phyloP scores from a whole-genome alignment of 2,888 invertebrate genomes.

The Dicranocentrus wangi region DNA sequence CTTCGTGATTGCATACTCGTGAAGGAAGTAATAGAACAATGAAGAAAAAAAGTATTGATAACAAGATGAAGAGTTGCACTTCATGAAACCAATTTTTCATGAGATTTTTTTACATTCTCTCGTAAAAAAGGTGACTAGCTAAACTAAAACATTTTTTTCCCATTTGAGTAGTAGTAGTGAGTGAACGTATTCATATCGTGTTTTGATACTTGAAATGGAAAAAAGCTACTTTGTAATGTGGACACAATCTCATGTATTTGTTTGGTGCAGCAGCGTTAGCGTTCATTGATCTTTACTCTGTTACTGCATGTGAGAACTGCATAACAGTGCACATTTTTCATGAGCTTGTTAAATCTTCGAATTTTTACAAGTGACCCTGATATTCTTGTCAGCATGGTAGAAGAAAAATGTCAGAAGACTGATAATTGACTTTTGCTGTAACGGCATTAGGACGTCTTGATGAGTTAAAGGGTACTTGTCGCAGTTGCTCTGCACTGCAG shows the following conservation, averaged over 20 bases:
- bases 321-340: not conserved
- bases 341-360: slow-evolving; percentile 9
- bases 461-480: not conserved
- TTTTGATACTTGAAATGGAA: slow-evolving; percentile 7
- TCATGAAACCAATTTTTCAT: slow-evolving; percentile 55
- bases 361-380: slow-evolving; percentile 32
- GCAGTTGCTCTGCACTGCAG: not conserved
- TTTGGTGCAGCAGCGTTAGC: not conserved
- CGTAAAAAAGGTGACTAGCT: slow-evolving; percentile 26
- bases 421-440: slow-evolving; percentile 17
- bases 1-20: slow-evolving; percentile 27
- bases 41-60: not conserved
- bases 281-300: slow-evolving; percentile 7
- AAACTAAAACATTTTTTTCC: slow-evolving; percentile 4
- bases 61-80: slow-evolving; percentile 10
- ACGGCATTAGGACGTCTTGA: not conserved
- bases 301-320: no score
- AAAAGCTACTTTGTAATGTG: no score
- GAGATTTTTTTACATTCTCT: slow-evolving; percentile 21
- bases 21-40: slow-evolving; percentile 1
- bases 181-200: not conserved
- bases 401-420: slow-evolving; percentile 13
- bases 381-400: slow-evolving; percentile 26
- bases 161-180: slow-evolving; percentile 39
- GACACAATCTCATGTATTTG: no score